Percentiles rank a stretch among this genome's conserved stretches.
These are phyloP conservation scores for Caiman crocodilus DNA, from an alignment of 2,797 vertebrate genomes.

Conservation along the genomic window DNA sequence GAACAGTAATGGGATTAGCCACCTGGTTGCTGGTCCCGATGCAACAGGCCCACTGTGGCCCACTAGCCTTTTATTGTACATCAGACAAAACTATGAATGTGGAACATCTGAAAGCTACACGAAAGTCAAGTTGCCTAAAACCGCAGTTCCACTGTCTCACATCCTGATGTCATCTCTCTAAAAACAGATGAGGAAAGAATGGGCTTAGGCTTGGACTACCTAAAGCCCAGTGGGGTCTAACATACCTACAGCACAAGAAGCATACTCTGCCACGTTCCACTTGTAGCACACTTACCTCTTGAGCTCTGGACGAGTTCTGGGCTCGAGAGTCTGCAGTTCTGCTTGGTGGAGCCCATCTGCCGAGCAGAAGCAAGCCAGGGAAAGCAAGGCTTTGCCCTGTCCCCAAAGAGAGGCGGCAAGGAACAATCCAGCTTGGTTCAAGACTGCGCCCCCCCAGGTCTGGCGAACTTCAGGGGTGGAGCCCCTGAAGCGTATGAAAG, in stretches of 20 bases:
- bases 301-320: too few relatives aligned
- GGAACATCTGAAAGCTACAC: neutral
- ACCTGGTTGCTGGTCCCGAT: too few relatives aligned
- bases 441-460: too few relatives aligned
- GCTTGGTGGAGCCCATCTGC: too few relatives aligned
- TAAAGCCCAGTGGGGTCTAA: neutral
- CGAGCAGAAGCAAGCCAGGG: too few relatives aligned
- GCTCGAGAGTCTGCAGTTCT: too few relatives aligned
- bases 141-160: neutral
- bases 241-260: neutral
- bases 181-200: fast-evolving
- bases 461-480: too few relatives aligned
- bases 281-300: neutral
- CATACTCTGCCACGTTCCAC: neutral
- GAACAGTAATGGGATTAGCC: too few relatives aligned
- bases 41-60: neutral
- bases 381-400: too few relatives aligned
- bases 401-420: too few relatives aligned
- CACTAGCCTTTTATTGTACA: neutral
- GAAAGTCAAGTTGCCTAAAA: neutral
- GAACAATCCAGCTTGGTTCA: too few relatives aligned
- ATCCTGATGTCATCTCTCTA: neutral
- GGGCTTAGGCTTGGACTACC: neutral
- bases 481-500: too few relatives aligned
- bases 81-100: neutral